These are phyloP conservation scores for Craniophora ligustri DNA, from an alignment of 2,888 invertebrate species.

Conservation along the genomic window DNA sequence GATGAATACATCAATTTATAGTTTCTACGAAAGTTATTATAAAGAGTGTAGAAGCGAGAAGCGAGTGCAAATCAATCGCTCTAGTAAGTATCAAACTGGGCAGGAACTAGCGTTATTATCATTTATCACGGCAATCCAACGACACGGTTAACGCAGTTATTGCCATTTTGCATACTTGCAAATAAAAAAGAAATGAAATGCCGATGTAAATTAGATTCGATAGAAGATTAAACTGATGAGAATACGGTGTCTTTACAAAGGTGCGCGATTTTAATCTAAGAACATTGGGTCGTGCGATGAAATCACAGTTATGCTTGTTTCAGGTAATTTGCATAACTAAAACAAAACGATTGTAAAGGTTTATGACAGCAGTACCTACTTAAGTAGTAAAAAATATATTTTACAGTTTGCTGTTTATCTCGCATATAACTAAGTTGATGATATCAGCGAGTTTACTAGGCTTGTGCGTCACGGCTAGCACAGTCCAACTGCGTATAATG, in stretches of 20 bases:
- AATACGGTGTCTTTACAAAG: no score
- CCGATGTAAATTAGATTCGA: no score
- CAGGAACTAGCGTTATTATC: slow-evolving; percentile 46
- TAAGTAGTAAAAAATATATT: not conserved
- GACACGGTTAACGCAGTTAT: slow-evolving; percentile 19
- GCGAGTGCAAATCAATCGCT: slow-evolving; percentile 62
- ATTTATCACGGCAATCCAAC: slow-evolving; percentile 44
- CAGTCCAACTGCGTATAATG: slow-evolving; percentile 39
- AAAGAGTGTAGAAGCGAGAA: slow-evolving; percentile 53
- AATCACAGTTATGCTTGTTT: no score
- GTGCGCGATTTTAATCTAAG: no score
- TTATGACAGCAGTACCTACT: not conserved
- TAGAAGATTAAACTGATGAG: no score
- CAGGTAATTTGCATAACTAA: not conserved
- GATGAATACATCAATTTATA: slow-evolving; percentile 36
- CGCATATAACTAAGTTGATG: slow-evolving; percentile 19
- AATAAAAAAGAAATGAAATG: slow-evolving; percentile 2
- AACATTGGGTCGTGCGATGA: no score
- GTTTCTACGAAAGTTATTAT: slow-evolving; percentile 48
- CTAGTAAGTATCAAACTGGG: slow-evolving; percentile 55
- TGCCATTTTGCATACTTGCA: slow-evolving; percentile 28
- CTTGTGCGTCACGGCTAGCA: slow-evolving; percentile 35
- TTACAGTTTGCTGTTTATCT: slow-evolving; percentile 1
- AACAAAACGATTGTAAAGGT: not conserved
- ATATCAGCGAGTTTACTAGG: slow-evolving; percentile 27